Evolutionary conservation across 2,888 invertebrate genomes (phyloP).

Genomic region (Tetramorium bicarinatum): DNA sequence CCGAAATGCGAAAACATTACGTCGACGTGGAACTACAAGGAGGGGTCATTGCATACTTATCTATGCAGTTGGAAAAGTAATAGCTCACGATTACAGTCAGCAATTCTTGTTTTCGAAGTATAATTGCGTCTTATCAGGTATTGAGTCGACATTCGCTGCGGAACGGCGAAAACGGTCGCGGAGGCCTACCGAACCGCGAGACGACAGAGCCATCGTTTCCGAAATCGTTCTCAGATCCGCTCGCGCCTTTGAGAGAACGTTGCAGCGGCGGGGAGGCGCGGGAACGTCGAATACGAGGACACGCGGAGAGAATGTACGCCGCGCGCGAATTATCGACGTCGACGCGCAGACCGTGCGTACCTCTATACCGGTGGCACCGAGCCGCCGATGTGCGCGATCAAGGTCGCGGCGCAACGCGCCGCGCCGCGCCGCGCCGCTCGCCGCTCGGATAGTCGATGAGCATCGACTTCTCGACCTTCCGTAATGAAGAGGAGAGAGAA

Average conservation of each 20-base stretch:
- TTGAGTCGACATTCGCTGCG: no score
- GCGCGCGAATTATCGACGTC: constrained; percentile 77
- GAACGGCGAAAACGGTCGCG: neutral
- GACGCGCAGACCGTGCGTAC: constrained; percentile 71
- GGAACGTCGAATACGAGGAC: constrained; percentile 43
- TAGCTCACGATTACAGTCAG: neutral
- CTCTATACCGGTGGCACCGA: constrained; percentile 62
- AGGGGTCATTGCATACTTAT: neutral
- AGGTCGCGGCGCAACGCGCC: constrained; percentile 63
- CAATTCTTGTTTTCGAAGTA: no score
- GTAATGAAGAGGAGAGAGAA: constrained; percentile 19
- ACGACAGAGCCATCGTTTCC: neutral
- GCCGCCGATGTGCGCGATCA: constrained; percentile 65
- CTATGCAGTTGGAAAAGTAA: neutral
- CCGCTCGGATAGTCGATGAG: constrained; percentile 65
- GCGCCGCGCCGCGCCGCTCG: constrained; percentile 24
- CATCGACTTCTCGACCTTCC: constrained; percentile 56
- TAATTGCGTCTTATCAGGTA: constrained; percentile 2
- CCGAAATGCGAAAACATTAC: neutral
- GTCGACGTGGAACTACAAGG: neutral
- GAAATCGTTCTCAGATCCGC: neutral
- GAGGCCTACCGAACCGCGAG: neutral
- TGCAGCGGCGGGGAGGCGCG: constrained; percentile 59
- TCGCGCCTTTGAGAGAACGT: neutral
- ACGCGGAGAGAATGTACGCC: constrained; percentile 65